phyloP scores from a whole-genome alignment of 23 tunicate genomes.

The Aplidium turbinatum region DNA sequence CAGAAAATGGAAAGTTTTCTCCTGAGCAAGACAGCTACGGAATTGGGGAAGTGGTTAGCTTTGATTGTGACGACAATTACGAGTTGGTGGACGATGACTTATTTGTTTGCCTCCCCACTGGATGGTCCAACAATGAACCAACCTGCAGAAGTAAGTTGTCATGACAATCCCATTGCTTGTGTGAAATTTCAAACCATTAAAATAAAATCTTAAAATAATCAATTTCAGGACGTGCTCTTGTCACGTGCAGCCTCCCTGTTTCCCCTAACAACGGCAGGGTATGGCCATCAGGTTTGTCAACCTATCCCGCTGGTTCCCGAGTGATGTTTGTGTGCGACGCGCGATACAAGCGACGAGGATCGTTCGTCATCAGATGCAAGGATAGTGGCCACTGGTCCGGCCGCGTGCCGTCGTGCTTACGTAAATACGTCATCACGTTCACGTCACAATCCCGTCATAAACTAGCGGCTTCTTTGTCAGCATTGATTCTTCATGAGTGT shows the following conservation, averaged over 20 bases:
- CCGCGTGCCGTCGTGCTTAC: conserved; percentile 10
- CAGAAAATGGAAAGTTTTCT: conserved; percentile 7
- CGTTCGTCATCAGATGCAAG: not conserved
- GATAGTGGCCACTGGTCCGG: conserved; percentile 31
- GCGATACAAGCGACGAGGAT: conserved; percentile 26
- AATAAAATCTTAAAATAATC: too few relatives aligned
- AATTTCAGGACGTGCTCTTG: too few relatives aligned
- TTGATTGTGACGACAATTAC: not conserved
- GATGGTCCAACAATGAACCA: conserved; percentile 17
- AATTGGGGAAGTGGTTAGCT: not conserved
- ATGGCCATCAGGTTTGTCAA: too few relatives aligned
- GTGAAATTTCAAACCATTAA: too few relatives aligned
- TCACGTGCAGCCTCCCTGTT: too few relatives aligned
- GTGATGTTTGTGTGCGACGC: conserved; percentile 33
- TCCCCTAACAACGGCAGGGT: too few relatives aligned
- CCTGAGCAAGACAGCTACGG: conserved; percentile 10
- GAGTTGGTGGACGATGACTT: conserved; percentile 4
- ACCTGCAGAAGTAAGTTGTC: conserved; percentile 26
- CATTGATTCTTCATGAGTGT: too few relatives aligned
- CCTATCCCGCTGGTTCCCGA: too few relatives aligned
- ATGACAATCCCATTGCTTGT: not conserved
- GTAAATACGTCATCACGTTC: too few relatives aligned
- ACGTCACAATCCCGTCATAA: too few relatives aligned
- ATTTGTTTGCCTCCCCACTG: not conserved
- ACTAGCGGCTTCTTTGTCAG: too few relatives aligned